These are phyloP conservation scores for Drosophila demipolita DNA, from an alignment of 2,888 invertebrate genomes.

Conservation along the genomic window DNA sequence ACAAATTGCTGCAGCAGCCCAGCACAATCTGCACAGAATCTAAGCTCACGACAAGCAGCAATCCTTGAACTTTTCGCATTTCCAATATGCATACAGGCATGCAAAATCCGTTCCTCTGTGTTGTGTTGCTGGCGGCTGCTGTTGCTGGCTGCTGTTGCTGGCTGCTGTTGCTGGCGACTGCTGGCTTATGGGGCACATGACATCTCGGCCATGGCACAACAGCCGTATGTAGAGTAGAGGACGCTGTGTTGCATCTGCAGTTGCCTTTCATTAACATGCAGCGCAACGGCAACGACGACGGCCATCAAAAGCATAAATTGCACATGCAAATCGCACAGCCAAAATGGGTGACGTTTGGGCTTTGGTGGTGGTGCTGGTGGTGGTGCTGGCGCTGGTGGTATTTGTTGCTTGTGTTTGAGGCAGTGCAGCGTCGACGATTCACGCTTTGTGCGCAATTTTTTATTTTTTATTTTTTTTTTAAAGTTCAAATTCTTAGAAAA, in stretches of 20 bases:
- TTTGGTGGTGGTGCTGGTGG: neutral
- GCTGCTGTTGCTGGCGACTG: constrained; percentile 27
- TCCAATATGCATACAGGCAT: constrained; percentile 72
- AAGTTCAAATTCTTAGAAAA: constrained; percentile 48
- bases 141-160: constrained; percentile 1
- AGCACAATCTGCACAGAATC: constrained; percentile 57
- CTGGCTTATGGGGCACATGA: constrained; percentile 43
- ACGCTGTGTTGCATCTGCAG: constrained; percentile 54
- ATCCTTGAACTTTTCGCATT: constrained; percentile 79
- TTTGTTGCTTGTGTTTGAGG: constrained; percentile 6
- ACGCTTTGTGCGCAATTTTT: constrained; percentile 35
- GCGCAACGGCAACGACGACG: constrained; percentile 16
- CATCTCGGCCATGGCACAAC: constrained; percentile 38
- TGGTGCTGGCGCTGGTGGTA: neutral
- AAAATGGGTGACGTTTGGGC: constrained; percentile 32
- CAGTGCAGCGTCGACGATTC: constrained; percentile 8
- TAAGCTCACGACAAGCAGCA: constrained; percentile 62
- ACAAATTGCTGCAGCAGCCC: constrained; percentile 49
- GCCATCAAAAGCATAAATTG: constrained; percentile 78
- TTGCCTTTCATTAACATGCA: constrained; percentile 77
- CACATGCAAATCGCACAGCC: constrained; percentile 70
- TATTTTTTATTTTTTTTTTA: constrained; percentile 22
- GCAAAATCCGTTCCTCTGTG: constrained; percentile 44
- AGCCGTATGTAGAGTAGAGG: constrained; percentile 35
- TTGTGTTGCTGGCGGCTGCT: constrained; percentile 2